Percentiles rank a stretch among this genome's conserved stretches.
phyloP scores from a whole-genome alignment of 1,140 invertebrate species.

The Spodoptera frugiperda region DNA sequence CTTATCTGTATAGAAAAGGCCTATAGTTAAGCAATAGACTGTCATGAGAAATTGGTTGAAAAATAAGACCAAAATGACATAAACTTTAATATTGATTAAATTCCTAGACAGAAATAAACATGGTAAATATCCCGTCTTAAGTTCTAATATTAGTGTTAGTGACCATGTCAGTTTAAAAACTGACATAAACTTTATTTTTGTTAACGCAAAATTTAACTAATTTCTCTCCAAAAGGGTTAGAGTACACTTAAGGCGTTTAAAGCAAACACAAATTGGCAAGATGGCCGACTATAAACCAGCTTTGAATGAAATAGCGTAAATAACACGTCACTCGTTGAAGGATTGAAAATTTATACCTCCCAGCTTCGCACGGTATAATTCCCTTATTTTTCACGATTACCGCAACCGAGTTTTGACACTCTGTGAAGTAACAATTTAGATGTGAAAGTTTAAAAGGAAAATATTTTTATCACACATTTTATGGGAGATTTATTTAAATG shows the following conservation, averaged over 20 bases:
- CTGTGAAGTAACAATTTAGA: conserved; percentile 34
- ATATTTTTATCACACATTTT: conserved; percentile 15
- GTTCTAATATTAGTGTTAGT: no score
- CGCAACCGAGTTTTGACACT: conserved; percentile 10
- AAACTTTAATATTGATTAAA: no score
- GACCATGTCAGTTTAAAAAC: no score
- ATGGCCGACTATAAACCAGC: conserved; percentile 24
- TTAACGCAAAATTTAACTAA: background rate
- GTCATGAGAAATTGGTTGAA: no score
- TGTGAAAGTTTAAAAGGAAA: conserved; percentile 9
- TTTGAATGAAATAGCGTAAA: conserved; percentile 40
- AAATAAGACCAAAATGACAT: no score
- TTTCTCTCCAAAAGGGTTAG: background rate
- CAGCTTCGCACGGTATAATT: conserved; percentile 38
- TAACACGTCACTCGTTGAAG: conserved; percentile 41
- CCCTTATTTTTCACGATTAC: conserved; percentile 52
- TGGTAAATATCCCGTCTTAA: no score
- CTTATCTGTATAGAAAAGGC: no score
- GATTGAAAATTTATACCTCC: conserved; percentile 52
- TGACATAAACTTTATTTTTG: no score
- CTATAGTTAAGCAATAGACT: no score
- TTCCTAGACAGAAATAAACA: no score
- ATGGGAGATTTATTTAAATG: conserved; percentile 22
- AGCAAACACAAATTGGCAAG: background rate
- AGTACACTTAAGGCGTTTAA: background rate